These are phyloP conservation scores for Puma concolor DNA, from an alignment of 2,113 vertebrate species.

Conservation along the genomic window DNA sequence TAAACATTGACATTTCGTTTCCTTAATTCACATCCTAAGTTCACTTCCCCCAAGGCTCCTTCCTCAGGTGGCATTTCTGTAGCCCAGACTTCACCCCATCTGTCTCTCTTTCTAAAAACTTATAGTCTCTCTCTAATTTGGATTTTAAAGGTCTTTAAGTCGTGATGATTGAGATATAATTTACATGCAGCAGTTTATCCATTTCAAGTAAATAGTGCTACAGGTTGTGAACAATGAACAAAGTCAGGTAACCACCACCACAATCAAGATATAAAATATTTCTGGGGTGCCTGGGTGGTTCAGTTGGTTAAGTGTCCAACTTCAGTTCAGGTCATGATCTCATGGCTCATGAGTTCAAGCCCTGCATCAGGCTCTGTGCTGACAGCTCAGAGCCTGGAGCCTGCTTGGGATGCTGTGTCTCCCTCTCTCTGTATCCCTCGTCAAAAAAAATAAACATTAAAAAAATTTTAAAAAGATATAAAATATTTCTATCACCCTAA, in stretches of 20 bases:
- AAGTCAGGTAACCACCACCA: background rate
- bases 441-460: too few relatives aligned
- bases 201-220: background rate
- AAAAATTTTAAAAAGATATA: background rate
- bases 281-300: too few relatives aligned
- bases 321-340: too few relatives aligned
- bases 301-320: too few relatives aligned
- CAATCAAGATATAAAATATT: background rate
- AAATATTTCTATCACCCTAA: background rate
- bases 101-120: background rate
- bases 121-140: background rate
- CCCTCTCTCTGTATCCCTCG: too few relatives aligned
- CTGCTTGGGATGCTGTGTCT: too few relatives aligned
- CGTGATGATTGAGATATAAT: background rate
- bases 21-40: constrained; percentile 18
- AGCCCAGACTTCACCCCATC: background rate
- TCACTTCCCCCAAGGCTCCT: background rate
- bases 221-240: background rate
- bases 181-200: background rate
- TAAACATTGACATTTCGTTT: background rate
- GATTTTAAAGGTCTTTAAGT: background rate
- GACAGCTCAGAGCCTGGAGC: too few relatives aligned
- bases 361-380: too few relatives aligned
- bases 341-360: too few relatives aligned
- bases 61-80: background rate